Conservation (phyloP, 2,888 invertebrate species). For the Meiosimyza decipiens region DNA sequence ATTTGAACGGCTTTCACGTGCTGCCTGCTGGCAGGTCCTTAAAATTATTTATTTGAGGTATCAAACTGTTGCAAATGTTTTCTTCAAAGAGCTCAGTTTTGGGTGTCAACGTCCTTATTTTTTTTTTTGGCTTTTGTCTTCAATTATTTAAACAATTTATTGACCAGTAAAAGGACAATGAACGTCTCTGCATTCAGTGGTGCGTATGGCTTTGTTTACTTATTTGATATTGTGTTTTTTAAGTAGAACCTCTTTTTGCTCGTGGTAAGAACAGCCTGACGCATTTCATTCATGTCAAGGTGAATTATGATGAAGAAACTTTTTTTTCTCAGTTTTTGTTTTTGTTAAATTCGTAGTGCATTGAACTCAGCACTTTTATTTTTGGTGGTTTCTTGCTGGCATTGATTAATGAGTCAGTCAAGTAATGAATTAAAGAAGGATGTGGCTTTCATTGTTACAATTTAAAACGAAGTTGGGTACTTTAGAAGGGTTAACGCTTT, state of each 20-base stretch:
- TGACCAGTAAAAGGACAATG: slow-evolving; percentile 58
- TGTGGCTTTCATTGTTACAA: too few relatives aligned
- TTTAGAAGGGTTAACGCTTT: too few relatives aligned
- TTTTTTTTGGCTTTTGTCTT: slow-evolving; percentile 46
- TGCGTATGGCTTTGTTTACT: slow-evolving; percentile 24
- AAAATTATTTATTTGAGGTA: slow-evolving; percentile 44
- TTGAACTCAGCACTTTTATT: background rate
- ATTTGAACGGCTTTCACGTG: slow-evolving; percentile 38
- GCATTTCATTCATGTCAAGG: slow-evolving; percentile 18
- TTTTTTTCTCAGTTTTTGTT: background rate
- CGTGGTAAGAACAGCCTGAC: background rate
- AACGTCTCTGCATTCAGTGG: slow-evolving; percentile 50
- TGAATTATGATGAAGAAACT: slow-evolving; percentile 18
- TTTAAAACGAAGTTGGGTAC: too few relatives aligned
- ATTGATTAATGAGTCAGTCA: background rate
- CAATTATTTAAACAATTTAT: slow-evolving; percentile 58
- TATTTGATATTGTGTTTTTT: slow-evolving; percentile 10
- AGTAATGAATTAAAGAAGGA: background rate
- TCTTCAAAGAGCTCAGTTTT: slow-evolving; percentile 47
- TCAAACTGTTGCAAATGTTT: slow-evolving; percentile 25
- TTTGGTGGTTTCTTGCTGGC: background rate
- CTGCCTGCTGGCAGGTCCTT: slow-evolving; percentile 36
- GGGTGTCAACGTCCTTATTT: slow-evolving; percentile 60
- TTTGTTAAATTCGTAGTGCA: background rate
- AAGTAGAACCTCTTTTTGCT: background rate